Evolutionary conservation across 1,140 invertebrate genomes (phyloP).

Genomic region (Nephotettix cincticeps): DNA sequence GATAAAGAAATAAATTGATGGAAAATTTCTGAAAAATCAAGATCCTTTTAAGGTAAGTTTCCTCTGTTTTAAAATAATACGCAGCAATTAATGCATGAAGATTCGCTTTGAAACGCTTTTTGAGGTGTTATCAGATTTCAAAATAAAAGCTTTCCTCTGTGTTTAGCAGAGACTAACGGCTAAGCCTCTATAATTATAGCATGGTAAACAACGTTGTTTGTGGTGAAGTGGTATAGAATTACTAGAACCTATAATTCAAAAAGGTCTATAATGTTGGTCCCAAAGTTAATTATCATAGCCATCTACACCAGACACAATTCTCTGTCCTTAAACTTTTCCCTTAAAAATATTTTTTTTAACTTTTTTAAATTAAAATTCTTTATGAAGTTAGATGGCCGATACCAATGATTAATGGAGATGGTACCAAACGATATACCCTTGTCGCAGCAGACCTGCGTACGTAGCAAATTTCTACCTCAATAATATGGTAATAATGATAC

Average conservation of each 20-base stretch:
- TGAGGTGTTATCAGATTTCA: slow-evolving; percentile 19
- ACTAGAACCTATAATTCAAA: background rate
- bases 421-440: no score
- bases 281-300: background rate
- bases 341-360: no score
- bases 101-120: background rate
- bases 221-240: background rate
- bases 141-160: background rate
- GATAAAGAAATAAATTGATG: background rate
- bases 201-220: background rate
- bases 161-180: no score
- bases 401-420: no score
- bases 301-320: background rate
- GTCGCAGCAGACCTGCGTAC: no score
- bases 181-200: no score
- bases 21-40: background rate
- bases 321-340: no score
- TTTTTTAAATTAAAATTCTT: no score
- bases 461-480: no score
- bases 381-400: no score
- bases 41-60: slow-evolving; percentile 13
- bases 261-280: background rate
- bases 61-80: background rate
- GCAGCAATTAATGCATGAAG: background rate
- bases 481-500: no score